A percentile compares a stretch with the other conserved stretches of the same genome.
phyloP scores from a whole-genome alignment of 2,797 vertebrate species.

The Anguilla obscura region DNA sequence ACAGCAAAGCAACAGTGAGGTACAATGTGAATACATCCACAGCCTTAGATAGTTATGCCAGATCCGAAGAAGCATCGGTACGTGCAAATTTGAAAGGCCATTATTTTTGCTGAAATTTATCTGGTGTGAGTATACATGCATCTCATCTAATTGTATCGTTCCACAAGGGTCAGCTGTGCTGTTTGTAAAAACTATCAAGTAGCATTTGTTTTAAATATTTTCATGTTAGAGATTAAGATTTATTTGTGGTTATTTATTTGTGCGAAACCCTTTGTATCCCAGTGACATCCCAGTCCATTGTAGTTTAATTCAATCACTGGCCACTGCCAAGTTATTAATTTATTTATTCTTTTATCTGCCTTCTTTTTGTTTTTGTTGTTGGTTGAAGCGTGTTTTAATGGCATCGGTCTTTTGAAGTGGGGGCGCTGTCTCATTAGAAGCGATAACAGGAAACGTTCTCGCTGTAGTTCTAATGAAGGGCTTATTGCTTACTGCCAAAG shows the following conservation, averaged over 20 bases:
- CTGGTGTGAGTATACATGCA: too few relatives aligned
- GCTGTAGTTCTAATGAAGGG: constrained; percentile 18
- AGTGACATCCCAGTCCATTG: too few relatives aligned
- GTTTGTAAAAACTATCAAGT: neutral
- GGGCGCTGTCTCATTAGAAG: constrained; percentile 15
- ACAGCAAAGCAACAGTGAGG: neutral
- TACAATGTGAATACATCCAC: neutral
- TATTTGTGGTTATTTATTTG: too few relatives aligned
- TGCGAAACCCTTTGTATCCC: too few relatives aligned
- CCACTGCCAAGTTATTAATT: neutral
- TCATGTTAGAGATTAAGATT: too few relatives aligned
- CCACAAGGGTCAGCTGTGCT: neutral
- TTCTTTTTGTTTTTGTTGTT: neutral
- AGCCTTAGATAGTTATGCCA: neutral
- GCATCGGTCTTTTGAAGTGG: neutral
- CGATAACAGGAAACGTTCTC: neutral
- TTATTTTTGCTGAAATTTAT: neutral
- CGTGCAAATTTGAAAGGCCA: neutral
- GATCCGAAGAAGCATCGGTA: neutral
- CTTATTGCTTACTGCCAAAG: constrained; percentile 1
- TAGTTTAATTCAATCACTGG: neutral
- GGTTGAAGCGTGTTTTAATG: constrained; percentile 24
- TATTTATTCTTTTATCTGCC: neutral
- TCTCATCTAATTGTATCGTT: neutral
- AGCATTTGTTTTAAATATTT: too few relatives aligned